phyloP scores from a whole-genome alignment of 2,797 vertebrate species.

The Antennarius maculatus region DNA sequence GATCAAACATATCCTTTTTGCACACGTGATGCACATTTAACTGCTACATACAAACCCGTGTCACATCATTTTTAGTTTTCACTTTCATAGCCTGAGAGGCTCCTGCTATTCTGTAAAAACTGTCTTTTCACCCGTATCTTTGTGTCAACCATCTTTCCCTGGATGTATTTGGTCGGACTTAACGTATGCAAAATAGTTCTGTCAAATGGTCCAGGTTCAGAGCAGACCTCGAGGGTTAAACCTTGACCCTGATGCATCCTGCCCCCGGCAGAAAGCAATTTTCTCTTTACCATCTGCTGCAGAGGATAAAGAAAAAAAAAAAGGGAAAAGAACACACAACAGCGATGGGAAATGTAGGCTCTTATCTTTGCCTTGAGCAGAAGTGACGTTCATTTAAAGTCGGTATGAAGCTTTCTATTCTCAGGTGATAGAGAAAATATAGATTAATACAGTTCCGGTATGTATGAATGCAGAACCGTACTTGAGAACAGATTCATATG shows the following conservation, averaged over 20 bases:
- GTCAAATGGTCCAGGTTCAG: conserved; percentile 64
- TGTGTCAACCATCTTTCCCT: conserved; percentile 52
- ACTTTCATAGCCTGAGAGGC: conserved; percentile 33
- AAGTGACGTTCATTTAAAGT: conserved; percentile 42
- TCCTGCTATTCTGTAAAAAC: conserved; percentile 58
- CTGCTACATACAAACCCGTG: conserved; percentile 33
- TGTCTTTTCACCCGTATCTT: conserved; percentile 66
- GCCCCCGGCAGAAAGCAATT: conserved; percentile 70
- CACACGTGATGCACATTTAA: conserved; percentile 52
- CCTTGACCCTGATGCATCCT: conserved; percentile 67
- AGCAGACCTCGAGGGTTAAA: conserved; percentile 73
- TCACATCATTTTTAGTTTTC: conserved; percentile 53
- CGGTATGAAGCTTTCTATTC: conserved; percentile 46
- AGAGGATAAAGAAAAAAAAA: conserved; percentile 28
- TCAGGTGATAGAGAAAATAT: conserved; percentile 38
- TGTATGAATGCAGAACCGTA: not conserved
- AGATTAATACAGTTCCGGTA: conserved; percentile 22
- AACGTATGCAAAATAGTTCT: conserved; percentile 60
- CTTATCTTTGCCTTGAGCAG: conserved; percentile 74
- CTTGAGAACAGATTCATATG: not conserved
- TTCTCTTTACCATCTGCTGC: conserved; percentile 76
- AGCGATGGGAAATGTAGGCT: conserved; percentile 53
- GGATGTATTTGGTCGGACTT: conserved; percentile 70
- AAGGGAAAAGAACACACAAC: conserved; percentile 30
- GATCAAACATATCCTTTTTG: conserved; percentile 9